Conservation (phyloP, 2,888 invertebrate species). For the Lottia gigantea region DNA sequence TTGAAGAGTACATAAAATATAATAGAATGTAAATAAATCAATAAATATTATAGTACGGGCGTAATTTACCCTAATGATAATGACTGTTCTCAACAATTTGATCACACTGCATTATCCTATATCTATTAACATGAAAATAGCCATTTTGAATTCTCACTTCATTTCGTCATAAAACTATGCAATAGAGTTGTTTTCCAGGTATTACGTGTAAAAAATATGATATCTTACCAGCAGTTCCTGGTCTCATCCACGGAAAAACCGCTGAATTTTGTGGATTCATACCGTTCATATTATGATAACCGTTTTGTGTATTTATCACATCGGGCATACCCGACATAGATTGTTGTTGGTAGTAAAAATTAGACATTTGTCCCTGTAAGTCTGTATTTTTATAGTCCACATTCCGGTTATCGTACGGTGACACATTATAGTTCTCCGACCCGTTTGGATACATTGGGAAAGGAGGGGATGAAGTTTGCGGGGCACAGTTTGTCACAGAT, state of each 20-base stretch:
- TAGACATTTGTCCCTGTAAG: slow-evolving; percentile 24
- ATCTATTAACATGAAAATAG: too few relatives aligned
- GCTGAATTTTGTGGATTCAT: slow-evolving; percentile 40
- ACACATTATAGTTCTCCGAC: slow-evolving; percentile 25
- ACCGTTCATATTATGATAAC: slow-evolving; percentile 33
- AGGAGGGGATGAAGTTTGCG: slow-evolving; percentile 27
- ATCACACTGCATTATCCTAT: too few relatives aligned
- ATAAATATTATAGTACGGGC: too few relatives aligned
- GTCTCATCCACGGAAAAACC: slow-evolving; percentile 49
- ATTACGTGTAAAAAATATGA: slow-evolving; percentile 1
- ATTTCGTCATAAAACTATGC: too few relatives aligned
- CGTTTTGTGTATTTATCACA: slow-evolving; percentile 28
- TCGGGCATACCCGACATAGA: slow-evolving; percentile 30
- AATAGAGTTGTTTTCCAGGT: too few relatives aligned
- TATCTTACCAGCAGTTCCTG: slow-evolving; percentile 43
- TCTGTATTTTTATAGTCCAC: slow-evolving; percentile 31
- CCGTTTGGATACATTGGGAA: slow-evolving; percentile 27
- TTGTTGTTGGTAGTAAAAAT: slow-evolving; percentile 32
- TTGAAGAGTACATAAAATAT: too few relatives aligned
- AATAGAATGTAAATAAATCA: too few relatives aligned
- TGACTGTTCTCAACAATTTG: too few relatives aligned
- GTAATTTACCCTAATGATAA: too few relatives aligned
- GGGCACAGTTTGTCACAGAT: slow-evolving; percentile 25
- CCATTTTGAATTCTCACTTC: too few relatives aligned
- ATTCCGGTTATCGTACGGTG: slow-evolving; percentile 29